phyloP scores from a whole-genome alignment of 2,113 vertebrate species.

The Vidua chalybeata region DNA sequence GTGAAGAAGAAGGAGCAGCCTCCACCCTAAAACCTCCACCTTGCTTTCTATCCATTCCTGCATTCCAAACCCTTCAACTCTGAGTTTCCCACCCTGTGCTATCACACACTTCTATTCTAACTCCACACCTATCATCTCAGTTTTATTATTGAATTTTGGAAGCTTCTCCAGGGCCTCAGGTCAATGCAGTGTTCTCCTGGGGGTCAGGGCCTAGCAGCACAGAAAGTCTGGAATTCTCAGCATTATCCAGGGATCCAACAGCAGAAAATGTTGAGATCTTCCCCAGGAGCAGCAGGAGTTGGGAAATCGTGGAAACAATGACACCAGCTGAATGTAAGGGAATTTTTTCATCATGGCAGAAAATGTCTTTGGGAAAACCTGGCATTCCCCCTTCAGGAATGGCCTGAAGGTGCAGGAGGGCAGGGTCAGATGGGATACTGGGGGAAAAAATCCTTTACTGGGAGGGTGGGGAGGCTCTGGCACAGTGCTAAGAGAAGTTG shows the following conservation, averaged over 20 bases:
- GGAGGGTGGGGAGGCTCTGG: neutral
- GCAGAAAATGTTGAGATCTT: neutral
- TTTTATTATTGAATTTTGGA: too few species aligned
- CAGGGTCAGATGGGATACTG: neutral
- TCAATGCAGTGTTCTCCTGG: too few species aligned
- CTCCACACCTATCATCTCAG: too few species aligned
- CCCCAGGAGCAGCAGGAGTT: neutral
- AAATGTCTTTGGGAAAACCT: neutral
- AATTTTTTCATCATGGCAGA: neutral
- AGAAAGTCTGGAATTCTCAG: too few species aligned
- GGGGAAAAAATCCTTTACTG: neutral
- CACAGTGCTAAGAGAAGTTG: neutral
- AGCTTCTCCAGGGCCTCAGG: too few species aligned
- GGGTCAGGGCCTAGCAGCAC: too few species aligned
- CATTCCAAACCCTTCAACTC: too few species aligned
- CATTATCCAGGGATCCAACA: neutral
- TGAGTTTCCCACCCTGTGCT: too few species aligned
- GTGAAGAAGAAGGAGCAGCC: too few species aligned
- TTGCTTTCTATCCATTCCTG: too few species aligned
- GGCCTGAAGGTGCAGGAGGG: neutral
- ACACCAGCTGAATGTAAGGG: neutral
- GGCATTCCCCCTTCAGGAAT: neutral
- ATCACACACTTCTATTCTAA: too few species aligned
- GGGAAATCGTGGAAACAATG: neutral
- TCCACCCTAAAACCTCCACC: too few species aligned